Evolutionary conservation across 2,113 vertebrate genomes (phyloP).

Genomic region (Lycaon pictus): DNA sequence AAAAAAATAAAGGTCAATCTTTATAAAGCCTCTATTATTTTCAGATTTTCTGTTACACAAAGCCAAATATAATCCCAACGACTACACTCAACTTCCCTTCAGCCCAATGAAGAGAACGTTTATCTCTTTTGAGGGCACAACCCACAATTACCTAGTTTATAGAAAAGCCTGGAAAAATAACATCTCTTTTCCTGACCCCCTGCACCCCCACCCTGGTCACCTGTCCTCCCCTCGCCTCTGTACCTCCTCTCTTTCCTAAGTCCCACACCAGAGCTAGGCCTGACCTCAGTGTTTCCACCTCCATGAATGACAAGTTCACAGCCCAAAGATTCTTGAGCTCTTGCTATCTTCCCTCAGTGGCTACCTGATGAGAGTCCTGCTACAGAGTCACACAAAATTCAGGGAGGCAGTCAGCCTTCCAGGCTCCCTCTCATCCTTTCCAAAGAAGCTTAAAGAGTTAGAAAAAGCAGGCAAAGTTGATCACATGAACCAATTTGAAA

Average conservation of each 20-base stretch:
- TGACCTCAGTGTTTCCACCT: neutral
- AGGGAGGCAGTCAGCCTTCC: neutral
- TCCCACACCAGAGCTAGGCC: neutral
- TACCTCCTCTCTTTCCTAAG: neutral
- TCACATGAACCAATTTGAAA: neutral
- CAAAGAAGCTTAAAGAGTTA: neutral
- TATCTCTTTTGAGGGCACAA: neutral
- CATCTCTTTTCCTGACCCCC: neutral
- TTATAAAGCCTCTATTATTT: slow-evolving; percentile 7
- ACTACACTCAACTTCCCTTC: neutral
- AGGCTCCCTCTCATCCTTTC: neutral
- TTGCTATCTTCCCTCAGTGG: neutral
- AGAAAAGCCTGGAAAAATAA: neutral
- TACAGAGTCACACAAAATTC: neutral
- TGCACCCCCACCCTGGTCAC: no score
- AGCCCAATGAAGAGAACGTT: neutral
- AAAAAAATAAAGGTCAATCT: slow-evolving; percentile 21
- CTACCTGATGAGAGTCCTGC: neutral
- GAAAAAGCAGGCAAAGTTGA: neutral
- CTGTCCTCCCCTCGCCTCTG: fast-evolving
- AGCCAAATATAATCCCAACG: slow-evolving; percentile 4
- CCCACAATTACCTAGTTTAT: neutral
- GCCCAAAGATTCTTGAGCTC: neutral
- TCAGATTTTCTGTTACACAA: neutral
- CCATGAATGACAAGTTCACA: neutral